Conservation (phyloP, 2,888 invertebrate species). For the Teleiodes luculella region DNA sequence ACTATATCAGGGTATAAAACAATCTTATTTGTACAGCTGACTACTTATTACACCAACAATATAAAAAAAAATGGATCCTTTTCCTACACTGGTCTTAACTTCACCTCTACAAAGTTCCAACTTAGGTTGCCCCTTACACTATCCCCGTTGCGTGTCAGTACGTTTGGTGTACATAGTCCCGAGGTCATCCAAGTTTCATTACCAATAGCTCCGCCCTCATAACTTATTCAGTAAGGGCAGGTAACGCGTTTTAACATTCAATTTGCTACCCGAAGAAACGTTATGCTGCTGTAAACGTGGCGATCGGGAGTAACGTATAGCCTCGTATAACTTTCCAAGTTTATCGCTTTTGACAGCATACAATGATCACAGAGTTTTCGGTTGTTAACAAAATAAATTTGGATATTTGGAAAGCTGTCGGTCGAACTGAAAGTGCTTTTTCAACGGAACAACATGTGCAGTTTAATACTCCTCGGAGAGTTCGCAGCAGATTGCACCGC, state of each 20-base stretch:
- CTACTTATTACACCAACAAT: too few species aligned
- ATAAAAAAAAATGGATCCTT: too few species aligned
- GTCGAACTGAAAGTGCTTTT: constrained; percentile 14
- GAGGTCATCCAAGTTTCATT: constrained; percentile 74
- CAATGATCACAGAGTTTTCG: not conserved
- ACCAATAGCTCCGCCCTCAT: constrained; percentile 69
- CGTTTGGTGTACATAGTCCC: constrained; percentile 47
- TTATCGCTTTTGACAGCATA: constrained; percentile 23
- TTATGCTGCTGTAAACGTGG: constrained; percentile 49
- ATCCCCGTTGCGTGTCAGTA: constrained; percentile 36
- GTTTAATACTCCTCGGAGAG: constrained; percentile 25
- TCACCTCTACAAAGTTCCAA: not conserved
- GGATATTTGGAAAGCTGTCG: not conserved
- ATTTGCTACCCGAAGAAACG: constrained; percentile 64
- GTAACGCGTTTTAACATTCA: constrained; percentile 73
- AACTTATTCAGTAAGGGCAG: constrained; percentile 73
- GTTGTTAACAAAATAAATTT: not conserved
- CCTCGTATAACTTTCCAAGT: not conserved
- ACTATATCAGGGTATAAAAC: too few species aligned
- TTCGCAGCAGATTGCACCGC: constrained; percentile 21
- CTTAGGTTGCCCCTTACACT: not conserved
- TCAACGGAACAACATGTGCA: constrained; percentile 24
- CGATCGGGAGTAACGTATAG: constrained; percentile 14
- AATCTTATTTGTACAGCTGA: too few species aligned
- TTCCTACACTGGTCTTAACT: not conserved